These are phyloP conservation scores for Napeogenes inachia DNA, from an alignment of 2,888 invertebrate genomes.

Conservation along the genomic window DNA sequence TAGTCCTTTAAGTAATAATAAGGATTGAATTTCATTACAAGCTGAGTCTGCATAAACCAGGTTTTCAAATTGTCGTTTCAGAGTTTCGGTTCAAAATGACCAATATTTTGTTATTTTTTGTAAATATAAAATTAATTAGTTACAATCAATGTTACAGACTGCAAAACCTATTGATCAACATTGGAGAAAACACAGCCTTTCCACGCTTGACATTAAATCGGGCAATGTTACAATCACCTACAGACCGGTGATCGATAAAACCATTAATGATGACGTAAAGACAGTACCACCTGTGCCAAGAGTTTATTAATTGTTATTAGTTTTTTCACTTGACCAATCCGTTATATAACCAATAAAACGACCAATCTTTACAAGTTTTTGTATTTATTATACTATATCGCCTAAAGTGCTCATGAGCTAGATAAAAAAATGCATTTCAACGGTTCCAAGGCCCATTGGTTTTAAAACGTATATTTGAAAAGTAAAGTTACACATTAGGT, in stretches of 20 bases:
- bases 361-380: background rate
- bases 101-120: too few species aligned
- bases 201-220: constrained; percentile 80
- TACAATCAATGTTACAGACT: constrained; percentile 69
- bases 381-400: too few species aligned
- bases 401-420: too few species aligned
- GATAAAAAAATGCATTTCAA: too few species aligned
- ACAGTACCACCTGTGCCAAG: constrained; percentile 93
- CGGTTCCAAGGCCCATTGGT: too few species aligned
- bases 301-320: constrained; percentile 82
- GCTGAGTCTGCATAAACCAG: too few species aligned
- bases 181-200: constrained; percentile 98
- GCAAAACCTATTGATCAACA: constrained; percentile 86
- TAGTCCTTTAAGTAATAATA: too few species aligned
- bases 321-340: background rate
- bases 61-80: too few species aligned
- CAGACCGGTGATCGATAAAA: constrained; percentile 94
- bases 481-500: too few species aligned
- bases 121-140: background rate
- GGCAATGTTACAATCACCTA: constrained; percentile 90
- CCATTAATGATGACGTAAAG: constrained; percentile 88
- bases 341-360: background rate
- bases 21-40: too few species aligned
- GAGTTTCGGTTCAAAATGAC: too few species aligned
- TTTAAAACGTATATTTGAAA: too few species aligned